These are phyloP conservation scores for Chesias legatella DNA, from an alignment of 2,888 invertebrate genomes.

Conservation along the genomic window DNA sequence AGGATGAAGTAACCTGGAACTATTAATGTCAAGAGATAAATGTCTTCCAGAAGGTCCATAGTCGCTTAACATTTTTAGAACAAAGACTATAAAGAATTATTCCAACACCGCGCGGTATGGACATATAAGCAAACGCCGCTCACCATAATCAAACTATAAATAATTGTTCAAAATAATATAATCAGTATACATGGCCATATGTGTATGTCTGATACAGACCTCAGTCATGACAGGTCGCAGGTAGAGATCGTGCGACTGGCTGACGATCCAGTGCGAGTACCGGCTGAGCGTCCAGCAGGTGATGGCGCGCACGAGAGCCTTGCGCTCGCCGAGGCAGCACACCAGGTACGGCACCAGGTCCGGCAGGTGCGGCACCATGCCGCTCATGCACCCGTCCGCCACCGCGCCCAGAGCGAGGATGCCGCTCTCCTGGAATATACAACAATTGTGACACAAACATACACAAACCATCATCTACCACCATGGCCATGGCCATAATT, in stretches of 20 bases:
- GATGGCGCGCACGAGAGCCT: conserved; percentile 97
- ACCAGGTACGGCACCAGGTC: conserved; percentile 98
- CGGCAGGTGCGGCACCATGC: conserved; percentile 97
- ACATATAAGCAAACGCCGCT: too few relatives aligned
- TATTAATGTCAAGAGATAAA: too few relatives aligned
- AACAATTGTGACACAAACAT: too few relatives aligned
- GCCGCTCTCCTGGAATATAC: conserved; percentile 85
- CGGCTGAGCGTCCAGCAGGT: conserved; percentile 99
- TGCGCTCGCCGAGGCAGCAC: conserved; percentile 94
- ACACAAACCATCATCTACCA: too few relatives aligned
- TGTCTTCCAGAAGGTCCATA: too few relatives aligned
- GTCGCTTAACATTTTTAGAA: too few relatives aligned
- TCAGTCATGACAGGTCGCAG: conserved; percentile 97
- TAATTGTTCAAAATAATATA: too few relatives aligned
- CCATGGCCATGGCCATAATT: too few relatives aligned
- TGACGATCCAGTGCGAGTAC: conserved; percentile 99
- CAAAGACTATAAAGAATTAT: too few relatives aligned
- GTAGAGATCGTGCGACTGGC: conserved; percentile 95
- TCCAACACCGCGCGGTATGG: too few relatives aligned
- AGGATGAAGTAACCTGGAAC: too few relatives aligned
- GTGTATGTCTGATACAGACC: conserved; percentile 55
- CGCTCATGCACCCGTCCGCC: conserved; percentile 95
- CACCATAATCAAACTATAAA: too few relatives aligned
- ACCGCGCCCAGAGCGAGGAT: conserved; percentile 97
- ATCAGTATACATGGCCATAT: neutral